phyloP scores from a whole-genome alignment of 1,140 invertebrate species.

The Diploscapter pachys region DNA sequence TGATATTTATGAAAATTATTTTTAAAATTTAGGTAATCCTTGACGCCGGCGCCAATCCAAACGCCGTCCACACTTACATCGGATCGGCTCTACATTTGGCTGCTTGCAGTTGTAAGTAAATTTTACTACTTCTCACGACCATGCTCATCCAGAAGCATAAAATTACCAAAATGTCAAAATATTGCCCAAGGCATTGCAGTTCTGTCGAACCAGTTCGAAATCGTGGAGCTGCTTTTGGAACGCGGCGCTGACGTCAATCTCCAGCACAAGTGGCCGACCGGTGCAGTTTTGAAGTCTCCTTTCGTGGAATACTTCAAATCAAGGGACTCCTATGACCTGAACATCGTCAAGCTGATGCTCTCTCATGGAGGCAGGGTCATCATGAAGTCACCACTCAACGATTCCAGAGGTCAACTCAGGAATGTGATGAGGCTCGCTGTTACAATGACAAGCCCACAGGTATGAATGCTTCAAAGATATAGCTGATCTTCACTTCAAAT shows the following conservation, averaged over 20 bases:
- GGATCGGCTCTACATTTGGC: constrained; percentile 42
- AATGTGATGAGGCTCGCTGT: constrained; percentile 32
- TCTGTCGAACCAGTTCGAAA: constrained; percentile 28
- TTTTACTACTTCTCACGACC: background rate
- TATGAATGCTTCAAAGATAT: constrained; percentile 1
- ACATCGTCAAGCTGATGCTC: constrained; percentile 37
- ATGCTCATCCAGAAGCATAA: no score
- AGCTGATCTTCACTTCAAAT: background rate
- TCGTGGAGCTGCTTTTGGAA: constrained; percentile 38
- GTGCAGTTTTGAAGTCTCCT: constrained; percentile 34
- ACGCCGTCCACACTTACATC: constrained; percentile 39
- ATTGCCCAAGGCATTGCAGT: background rate
- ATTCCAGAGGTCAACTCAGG: constrained; percentile 36
- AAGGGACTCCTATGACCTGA: constrained; percentile 32
- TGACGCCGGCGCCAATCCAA: constrained; percentile 35
- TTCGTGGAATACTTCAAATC: constrained; percentile 44
- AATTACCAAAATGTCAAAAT: background rate
- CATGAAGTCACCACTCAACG: constrained; percentile 40
- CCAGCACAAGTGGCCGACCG: constrained; percentile 33
- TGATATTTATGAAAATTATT: no score
- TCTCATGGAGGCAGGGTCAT: constrained; percentile 38
- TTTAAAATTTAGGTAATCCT: constrained; percentile 20
- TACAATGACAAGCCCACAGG: constrained; percentile 20
- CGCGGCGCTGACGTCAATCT: constrained; percentile 39
- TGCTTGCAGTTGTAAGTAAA: constrained; percentile 31